Conservation (phyloP, 2,888 invertebrate genomes). For the Drosophila paracracens region DNA sequence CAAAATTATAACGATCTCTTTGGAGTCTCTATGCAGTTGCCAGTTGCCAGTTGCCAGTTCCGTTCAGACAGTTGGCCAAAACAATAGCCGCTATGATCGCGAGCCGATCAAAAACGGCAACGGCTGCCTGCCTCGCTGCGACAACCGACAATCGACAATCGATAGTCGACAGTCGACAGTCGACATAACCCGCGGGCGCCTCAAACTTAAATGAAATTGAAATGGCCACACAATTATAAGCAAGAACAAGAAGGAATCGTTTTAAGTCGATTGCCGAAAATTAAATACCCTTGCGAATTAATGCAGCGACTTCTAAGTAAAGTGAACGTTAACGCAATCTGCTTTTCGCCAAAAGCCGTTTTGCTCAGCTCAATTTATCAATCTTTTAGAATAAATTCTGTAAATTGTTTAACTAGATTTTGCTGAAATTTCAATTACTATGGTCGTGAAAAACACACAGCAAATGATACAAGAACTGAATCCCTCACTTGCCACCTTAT, state of each 20-base stretch:
- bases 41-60: constrained; percentile 57
- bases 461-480: neutral
- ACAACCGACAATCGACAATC: constrained; percentile 60
- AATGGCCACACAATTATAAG: constrained; percentile 72
- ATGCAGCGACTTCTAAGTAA: neutral
- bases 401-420: neutral
- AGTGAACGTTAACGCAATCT: neutral
- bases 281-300: constrained; percentile 29
- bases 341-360: neutral
- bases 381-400: neutral
- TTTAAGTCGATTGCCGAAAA: neutral
- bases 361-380: neutral
- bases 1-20: constrained; percentile 76
- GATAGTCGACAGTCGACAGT: constrained; percentile 58
- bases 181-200: constrained; percentile 69
- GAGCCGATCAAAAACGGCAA: constrained; percentile 50
- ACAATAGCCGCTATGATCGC: constrained; percentile 62
- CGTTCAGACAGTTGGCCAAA: constrained; percentile 53
- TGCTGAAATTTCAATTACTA: neutral
- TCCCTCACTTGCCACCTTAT: neutral
- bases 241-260: constrained; percentile 22
- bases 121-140: constrained; percentile 42
- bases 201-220: constrained; percentile 73
- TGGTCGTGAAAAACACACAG: neutral
- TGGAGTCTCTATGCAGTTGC: constrained; percentile 47